Evolutionary conservation across 2,797 vertebrate genomes (phyloP).

Genomic region (Amniataba percoides): DNA sequence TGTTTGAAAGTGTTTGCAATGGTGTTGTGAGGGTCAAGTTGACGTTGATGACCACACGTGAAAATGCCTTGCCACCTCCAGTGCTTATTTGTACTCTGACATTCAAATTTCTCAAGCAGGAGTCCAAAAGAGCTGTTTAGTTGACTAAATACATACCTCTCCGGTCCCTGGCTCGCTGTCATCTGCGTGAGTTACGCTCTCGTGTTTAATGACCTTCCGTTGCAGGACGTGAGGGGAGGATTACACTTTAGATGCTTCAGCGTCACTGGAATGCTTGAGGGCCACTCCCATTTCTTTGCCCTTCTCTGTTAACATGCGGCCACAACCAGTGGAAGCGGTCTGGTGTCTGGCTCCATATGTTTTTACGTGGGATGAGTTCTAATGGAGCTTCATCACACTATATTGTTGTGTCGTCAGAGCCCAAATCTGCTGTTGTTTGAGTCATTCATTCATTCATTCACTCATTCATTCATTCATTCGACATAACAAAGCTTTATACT

Average conservation of each 20-base stretch:
- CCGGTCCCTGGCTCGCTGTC: constrained; percentile 16
- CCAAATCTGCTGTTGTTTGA: background rate
- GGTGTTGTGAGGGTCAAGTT: constrained; percentile 30
- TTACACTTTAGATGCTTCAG: constrained; percentile 32
- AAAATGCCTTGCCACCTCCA: constrained; percentile 7
- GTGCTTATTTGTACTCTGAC: background rate
- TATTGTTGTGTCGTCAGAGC: background rate
- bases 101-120: constrained; percentile 18
- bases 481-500: background rate
- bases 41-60: background rate
- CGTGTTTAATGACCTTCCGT: constrained; percentile 43
- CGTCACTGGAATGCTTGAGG: constrained; percentile 47
- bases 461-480: background rate
- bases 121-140: background rate
- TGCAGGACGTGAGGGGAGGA: constrained; percentile 31
- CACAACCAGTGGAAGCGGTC: background rate
- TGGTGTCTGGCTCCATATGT: background rate
- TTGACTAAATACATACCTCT: constrained; percentile 12
- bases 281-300: constrained; percentile 45
- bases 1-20: constrained; percentile 18
- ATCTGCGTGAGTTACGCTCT: constrained; percentile 54
- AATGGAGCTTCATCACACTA: background rate
- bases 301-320: constrained; percentile 35
- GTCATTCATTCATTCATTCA: background rate
- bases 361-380: background rate